A percentile compares a stretch with the other conserved stretches of the same genome.
These are phyloP conservation scores for Philaethria dido DNA, from an alignment of 2,888 invertebrate species.

Conservation along the genomic window DNA sequence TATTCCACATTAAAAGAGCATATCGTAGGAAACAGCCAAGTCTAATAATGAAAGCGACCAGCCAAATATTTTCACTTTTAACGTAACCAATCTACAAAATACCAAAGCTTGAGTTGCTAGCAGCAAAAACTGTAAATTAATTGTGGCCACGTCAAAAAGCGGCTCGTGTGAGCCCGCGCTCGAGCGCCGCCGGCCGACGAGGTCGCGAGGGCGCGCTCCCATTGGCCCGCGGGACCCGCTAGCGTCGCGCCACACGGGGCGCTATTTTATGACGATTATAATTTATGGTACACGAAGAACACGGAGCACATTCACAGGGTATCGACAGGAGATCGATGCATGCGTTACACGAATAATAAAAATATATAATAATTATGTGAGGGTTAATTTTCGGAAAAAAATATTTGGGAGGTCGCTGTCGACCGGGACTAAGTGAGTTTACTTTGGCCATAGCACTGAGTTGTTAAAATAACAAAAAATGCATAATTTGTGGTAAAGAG, in stretches of 20 bases:
- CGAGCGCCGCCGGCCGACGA: slow-evolving; percentile 19
- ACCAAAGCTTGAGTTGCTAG: slow-evolving; percentile 65
- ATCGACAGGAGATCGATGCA: slow-evolving; percentile 64
- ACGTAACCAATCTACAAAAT: slow-evolving; percentile 45
- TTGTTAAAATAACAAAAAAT: slow-evolving; percentile 43
- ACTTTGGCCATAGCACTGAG: slow-evolving; percentile 45
- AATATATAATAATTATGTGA: slow-evolving; percentile 54
- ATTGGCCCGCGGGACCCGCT: slow-evolving; percentile 48
- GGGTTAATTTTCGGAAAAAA: slow-evolving; percentile 62
- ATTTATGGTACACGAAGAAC: slow-evolving; percentile 60
- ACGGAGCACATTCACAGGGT: slow-evolving; percentile 72
- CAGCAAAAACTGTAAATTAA: slow-evolving; percentile 65
- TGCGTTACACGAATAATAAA: slow-evolving; percentile 65
- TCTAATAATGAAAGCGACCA: slow-evolving; percentile 74
- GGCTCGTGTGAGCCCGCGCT: slow-evolving; percentile 51
- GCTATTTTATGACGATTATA: slow-evolving; percentile 49
- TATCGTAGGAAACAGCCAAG: slow-evolving; percentile 71
- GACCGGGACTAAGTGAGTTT: slow-evolving; percentile 54
- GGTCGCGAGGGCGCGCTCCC: slow-evolving; percentile 44
- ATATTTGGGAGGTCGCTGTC: slow-evolving; percentile 71
- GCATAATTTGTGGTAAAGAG: slow-evolving; percentile 44
- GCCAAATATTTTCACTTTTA: slow-evolving; percentile 65
- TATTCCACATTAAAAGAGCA: slow-evolving; percentile 64
- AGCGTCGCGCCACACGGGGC: slow-evolving; percentile 51
- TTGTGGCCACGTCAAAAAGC: slow-evolving; percentile 56